These are phyloP conservation scores for Eristalis tenax DNA, from an alignment of 2,888 invertebrate species.

Conservation along the genomic window DNA sequence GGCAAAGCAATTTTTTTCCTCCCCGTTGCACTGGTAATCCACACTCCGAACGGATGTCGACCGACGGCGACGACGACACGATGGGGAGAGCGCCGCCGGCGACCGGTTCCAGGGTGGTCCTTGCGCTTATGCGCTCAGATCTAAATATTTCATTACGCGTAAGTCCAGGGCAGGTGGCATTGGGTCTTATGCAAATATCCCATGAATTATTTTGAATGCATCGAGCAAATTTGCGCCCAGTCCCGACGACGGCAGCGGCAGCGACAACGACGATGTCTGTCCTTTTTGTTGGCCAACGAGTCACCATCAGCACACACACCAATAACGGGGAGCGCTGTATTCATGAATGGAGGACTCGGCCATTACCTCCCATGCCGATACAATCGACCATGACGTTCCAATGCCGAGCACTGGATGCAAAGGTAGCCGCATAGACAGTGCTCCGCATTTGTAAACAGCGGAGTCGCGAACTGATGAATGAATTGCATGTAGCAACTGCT, in stretches of 20 bases:
- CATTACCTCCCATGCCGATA: constrained; percentile 32
- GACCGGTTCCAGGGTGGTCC: constrained; percentile 18
- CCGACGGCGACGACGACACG: background rate
- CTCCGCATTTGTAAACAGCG: constrained; percentile 58
- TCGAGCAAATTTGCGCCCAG: constrained; percentile 63
- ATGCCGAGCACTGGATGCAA: constrained; percentile 18
- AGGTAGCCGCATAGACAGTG: constrained; percentile 43
- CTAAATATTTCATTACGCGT: constrained; percentile 61
- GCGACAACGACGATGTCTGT: constrained; percentile 2
- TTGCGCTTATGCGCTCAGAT: constrained; percentile 27
- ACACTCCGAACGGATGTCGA: background rate
- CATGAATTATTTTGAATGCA: constrained; percentile 65
- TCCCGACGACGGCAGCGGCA: constrained; percentile 38
- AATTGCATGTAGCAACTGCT: constrained; percentile 40
- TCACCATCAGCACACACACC: constrained; percentile 35
- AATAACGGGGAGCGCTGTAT: constrained; percentile 47
- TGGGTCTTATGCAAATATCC: constrained; percentile 65
- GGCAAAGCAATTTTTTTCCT: background rate
- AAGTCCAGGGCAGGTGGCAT: constrained; percentile 62
- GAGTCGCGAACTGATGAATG: constrained; percentile 56
- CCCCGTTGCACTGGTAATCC: background rate
- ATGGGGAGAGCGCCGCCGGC: background rate
- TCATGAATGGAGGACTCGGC: constrained; percentile 58
- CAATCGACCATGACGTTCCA: constrained; percentile 26
- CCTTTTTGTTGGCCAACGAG: constrained; percentile 43